Evolutionary conservation across 1,140 invertebrate genomes (phyloP).

Genomic region (Drosophila watanabei): DNA sequence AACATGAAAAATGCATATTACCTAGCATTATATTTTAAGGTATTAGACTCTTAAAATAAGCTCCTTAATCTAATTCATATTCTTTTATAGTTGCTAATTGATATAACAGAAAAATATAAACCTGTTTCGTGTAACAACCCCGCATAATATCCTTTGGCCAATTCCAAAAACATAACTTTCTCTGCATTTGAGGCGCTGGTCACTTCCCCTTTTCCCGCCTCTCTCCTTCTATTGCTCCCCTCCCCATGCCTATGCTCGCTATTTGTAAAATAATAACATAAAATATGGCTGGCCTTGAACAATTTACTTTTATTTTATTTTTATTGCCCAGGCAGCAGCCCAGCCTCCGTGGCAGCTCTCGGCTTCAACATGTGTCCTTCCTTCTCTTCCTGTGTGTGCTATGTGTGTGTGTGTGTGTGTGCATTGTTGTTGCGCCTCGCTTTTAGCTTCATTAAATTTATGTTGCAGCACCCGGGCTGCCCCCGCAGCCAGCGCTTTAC

Average conservation of each 20-base stretch:
- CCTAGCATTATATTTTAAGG: not conserved
- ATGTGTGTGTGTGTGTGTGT: constrained; percentile 49
- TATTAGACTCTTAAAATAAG: not conserved
- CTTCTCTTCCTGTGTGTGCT: constrained; percentile 4
- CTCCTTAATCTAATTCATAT: not conserved
- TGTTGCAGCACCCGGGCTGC: constrained; percentile 61
- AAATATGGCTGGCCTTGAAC: constrained; percentile 85
- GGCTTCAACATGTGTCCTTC: constrained; percentile 36
- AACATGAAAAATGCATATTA: no score
- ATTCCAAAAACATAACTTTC: not conserved
- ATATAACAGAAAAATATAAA: not conserved
- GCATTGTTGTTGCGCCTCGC: constrained; percentile 69
- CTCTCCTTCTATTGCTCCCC: not conserved
- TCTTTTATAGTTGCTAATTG: not conserved
- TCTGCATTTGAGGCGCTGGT: not conserved
- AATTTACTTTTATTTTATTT: constrained; percentile 85
- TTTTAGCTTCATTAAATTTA: constrained; percentile 84
- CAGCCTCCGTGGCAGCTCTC: constrained; percentile 51
- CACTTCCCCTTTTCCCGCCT: not conserved
- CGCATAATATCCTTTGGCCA: not conserved
- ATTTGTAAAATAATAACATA: constrained; percentile 79
- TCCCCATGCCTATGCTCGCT: constrained; percentile 2
- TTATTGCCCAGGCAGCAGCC: constrained; percentile 64
- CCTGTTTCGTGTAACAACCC: not conserved
- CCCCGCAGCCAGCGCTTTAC: not conserved